These are phyloP conservation scores for Drosophila tanythrix DNA, from an alignment of 2,888 invertebrate species.

Conservation along the genomic window DNA sequence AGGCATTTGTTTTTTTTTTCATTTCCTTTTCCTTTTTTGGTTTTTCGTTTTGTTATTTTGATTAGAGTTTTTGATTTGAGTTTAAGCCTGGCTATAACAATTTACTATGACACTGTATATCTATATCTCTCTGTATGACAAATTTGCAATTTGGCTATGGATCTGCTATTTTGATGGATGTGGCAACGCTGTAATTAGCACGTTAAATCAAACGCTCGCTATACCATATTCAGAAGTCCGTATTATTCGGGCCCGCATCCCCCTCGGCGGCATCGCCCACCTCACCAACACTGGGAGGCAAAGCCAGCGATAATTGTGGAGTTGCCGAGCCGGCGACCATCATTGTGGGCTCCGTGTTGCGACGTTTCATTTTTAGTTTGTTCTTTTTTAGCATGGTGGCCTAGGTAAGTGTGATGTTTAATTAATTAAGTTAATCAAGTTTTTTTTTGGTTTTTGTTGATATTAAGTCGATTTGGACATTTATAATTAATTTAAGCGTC, in stretches of 20 bases:
- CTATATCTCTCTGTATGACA: slow-evolving; percentile 8
- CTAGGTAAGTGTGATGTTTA: slow-evolving; percentile 86
- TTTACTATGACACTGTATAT: slow-evolving; percentile 31
- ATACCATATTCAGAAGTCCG: slow-evolving; percentile 90
- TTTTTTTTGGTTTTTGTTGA: slow-evolving; percentile 12
- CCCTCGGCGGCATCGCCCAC: slow-evolving; percentile 81
- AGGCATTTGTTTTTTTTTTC: slow-evolving; percentile 36
- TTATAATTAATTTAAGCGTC: slow-evolving; percentile 77
- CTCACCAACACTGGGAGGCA: slow-evolving; percentile 81
- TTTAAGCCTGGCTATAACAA: slow-evolving; percentile 48
- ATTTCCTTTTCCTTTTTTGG: neutral
- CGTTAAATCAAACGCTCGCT: slow-evolving; percentile 90
- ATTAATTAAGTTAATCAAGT: slow-evolving; percentile 34
- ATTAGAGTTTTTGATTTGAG: slow-evolving; percentile 72
- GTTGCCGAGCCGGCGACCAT: slow-evolving; percentile 85
- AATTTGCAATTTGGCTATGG: slow-evolving; percentile 11
- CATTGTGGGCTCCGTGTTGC: slow-evolving; percentile 95
- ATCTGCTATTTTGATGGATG: slow-evolving; percentile 20
- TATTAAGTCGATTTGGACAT: slow-evolving; percentile 11
- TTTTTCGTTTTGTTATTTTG: slow-evolving; percentile 35
- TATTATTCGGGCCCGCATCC: slow-evolving; percentile 84
- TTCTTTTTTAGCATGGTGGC: slow-evolving; percentile 99
- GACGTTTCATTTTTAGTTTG: slow-evolving; percentile 97
- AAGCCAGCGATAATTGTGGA: slow-evolving; percentile 85
- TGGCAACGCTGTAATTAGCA: slow-evolving; percentile 78